These are phyloP conservation scores for Scomber japonicus DNA, from an alignment of 2,113 vertebrate genomes.

Conservation along the genomic window DNA sequence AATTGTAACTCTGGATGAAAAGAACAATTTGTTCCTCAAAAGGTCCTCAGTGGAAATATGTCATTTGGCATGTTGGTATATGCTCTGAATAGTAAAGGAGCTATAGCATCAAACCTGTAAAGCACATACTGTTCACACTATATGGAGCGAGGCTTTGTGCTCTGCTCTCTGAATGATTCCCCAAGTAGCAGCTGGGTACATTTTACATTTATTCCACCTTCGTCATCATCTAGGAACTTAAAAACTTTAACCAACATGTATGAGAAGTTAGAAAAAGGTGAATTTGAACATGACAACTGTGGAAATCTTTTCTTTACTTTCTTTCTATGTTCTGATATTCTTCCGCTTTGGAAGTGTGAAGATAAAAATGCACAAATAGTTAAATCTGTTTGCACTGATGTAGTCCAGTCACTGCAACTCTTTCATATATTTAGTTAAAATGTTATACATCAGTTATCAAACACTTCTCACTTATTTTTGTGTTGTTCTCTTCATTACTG, in stretches of 20 bases:
- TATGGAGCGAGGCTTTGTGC: not conserved
- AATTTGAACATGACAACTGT: too few species aligned
- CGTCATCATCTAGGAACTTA: not conserved
- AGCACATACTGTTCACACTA: not conserved
- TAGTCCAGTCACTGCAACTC: not conserved
- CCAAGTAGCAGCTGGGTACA: not conserved
- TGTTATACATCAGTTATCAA: not conserved
- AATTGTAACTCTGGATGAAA: conserved; percentile 29
- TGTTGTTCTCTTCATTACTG: not conserved
- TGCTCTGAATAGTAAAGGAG: not conserved
- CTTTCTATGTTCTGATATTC: too few species aligned
- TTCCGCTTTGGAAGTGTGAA: too few species aligned
- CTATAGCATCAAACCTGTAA: not conserved
- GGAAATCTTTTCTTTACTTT: too few species aligned
- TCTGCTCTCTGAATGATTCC: not conserved
- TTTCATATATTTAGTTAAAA: not conserved
- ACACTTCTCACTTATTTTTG: not conserved
- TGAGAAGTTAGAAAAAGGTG: too few species aligned
- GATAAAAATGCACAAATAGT: too few species aligned
- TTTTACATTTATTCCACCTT: not conserved
- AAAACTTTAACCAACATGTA: too few species aligned
- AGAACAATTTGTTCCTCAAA: conserved; percentile 43
- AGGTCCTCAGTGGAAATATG: conserved; percentile 38
- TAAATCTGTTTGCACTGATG: too few species aligned
- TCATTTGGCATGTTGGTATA: conserved; percentile 7